Percentiles rank a stretch among this genome's conserved stretches.
phyloP scores from a whole-genome alignment of 2,888 invertebrate genomes.

The Dryobota labecula region DNA sequence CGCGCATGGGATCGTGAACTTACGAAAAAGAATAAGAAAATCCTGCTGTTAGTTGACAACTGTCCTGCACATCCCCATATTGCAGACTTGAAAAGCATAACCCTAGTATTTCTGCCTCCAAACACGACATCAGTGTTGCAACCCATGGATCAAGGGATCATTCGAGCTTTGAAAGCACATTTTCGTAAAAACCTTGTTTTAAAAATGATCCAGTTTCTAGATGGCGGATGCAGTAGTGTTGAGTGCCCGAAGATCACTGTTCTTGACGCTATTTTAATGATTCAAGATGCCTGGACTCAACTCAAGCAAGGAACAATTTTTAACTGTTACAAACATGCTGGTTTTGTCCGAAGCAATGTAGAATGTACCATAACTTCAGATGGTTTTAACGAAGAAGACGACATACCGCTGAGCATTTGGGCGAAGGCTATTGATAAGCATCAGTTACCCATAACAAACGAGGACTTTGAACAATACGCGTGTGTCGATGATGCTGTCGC shows the following conservation, averaged over 20 bases:
- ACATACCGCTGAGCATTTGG: constrained; percentile 58
- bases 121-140: constrained; percentile 7
- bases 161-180: background rate
- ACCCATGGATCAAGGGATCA: background rate
- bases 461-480: constrained; percentile 57
- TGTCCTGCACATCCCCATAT: constrained; percentile 5
- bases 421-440: constrained; percentile 49
- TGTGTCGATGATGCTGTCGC: constrained; percentile 57
- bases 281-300: background rate
- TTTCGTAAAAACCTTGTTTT: constrained; percentile 5
- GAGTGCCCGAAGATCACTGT: background rate
- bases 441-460: constrained; percentile 52
- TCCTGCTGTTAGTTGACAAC: constrained; percentile 7
- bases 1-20: constrained; percentile 1
- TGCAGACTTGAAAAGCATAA: background rate
- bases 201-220: background rate
- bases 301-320: background rate
- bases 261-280: constrained; percentile 2
- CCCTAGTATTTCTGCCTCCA: background rate
- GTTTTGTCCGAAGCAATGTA: background rate
- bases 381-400: constrained; percentile 39
- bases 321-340: background rate
- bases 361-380: background rate
- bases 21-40: background rate
- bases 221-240: background rate